These are phyloP conservation scores for Drosophila baimaii DNA, from an alignment of 1,140 invertebrate species.

Conservation along the genomic window DNA sequence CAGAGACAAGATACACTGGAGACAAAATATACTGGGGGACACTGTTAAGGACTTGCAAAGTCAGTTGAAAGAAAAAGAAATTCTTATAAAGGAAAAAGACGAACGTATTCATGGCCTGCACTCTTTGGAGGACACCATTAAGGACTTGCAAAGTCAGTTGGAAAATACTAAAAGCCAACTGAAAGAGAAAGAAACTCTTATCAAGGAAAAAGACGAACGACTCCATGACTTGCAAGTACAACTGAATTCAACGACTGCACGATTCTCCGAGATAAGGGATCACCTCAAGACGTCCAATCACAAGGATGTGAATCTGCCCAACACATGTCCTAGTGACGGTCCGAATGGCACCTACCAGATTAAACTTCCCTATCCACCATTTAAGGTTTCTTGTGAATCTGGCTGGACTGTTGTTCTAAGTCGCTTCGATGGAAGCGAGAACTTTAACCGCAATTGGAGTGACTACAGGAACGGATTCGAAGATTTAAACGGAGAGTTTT, in stretches of 20 bases:
- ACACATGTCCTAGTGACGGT: constrained; percentile 2
- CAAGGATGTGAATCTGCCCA: not conserved
- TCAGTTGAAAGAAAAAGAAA: not conserved
- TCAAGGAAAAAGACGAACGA: constrained; percentile 1
- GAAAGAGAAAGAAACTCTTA: not conserved
- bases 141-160: not conserved
- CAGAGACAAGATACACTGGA: not conserved
- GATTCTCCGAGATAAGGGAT: not conserved
- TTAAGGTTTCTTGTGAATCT: not conserved
- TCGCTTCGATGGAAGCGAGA: constrained; percentile 83
- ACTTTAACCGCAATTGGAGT: constrained; percentile 4
- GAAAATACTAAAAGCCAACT: not conserved
- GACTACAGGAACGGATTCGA: constrained; percentile 86
- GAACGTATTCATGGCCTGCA: constrained; percentile 1
- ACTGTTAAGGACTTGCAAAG: not conserved
- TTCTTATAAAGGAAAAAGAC: not conserved
- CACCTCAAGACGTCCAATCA: not conserved
- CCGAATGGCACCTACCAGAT: constrained; percentile 1
- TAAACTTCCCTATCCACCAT: constrained; percentile 5
- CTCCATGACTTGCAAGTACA: not conserved
- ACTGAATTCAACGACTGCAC: not conserved
- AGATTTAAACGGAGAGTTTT: too few relatives aligned
- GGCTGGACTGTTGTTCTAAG: constrained; percentile 87
- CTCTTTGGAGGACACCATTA: too few relatives aligned
- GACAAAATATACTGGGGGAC: too few relatives aligned